Evolutionary conservation across 92 coral and sea anemone genomes (phyloP), one percentile per base, ranked within the genome.

Genomic region (Porites cylindrica): DNA sequence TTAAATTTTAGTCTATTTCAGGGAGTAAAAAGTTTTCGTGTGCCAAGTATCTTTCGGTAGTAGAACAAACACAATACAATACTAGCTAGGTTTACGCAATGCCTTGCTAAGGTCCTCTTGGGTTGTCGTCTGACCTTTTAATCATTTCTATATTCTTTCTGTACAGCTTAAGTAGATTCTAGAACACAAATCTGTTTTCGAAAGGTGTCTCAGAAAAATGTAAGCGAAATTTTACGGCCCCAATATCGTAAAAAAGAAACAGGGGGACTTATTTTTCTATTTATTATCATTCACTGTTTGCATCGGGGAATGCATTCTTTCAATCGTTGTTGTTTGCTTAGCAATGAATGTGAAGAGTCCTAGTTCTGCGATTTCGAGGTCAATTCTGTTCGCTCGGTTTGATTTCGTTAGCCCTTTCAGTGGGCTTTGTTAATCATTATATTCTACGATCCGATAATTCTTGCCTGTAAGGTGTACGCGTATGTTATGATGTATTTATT

Each of bases 231-330:
- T 38, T 61, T 8, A 74, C 53, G 8, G 61, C 63, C 18, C 51
- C 80, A 83, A 73, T 73, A 83, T 83, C 77, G 68, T 1, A 51
- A 73, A 81, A 54, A 68, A 62, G 73, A 64, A 50, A 17, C 68
- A 21, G 53, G 24, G 64, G 65, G 18, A 52, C 3, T 66, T 38
- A 38, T 38, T 38, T 38, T 54, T 56, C 11, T 56, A 56, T 2
- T 56, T 56, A 7, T 56, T 56, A 38, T 38, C 47, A 38, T 56
- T 56, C 61, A 56, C 51, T 20, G 80, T 75, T 75, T 74, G 87
- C 71, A 71, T 72, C 62, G 51, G 64, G 87, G 87, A 47, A 69
- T 63, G 78, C 88, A 92, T 92, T 89, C 93, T 92, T 92, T 89
- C 83, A 74, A 43, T 24, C 51, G 51, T 67, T 51, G 17, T 70